Evolutionary conservation across 2,797 vertebrate genomes (phyloP), one percentile per base, ranked within the genome.

Genomic region (Enoplosus armatus): DNA sequence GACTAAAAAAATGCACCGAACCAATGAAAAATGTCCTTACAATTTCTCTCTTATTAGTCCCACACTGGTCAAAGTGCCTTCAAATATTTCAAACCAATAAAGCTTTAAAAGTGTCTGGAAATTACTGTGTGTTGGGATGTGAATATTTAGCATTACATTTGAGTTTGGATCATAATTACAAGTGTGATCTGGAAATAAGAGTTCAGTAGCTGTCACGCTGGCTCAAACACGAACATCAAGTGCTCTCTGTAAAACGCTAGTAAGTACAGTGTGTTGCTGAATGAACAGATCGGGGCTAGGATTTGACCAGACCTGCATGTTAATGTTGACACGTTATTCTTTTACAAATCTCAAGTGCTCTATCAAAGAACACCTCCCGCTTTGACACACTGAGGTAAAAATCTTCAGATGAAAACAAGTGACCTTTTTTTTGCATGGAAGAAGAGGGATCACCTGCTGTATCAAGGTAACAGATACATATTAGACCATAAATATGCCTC

Each of bases 291-390:
- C 22, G 2, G 29, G 55, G 31, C 48, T 16, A 41, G 77, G 80
- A 87, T 90, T 72, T 87, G 85, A 92, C 81, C 89, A 89, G 86
- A 90, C 85, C 85, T 82, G 81, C 84, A 78, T 41, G 22, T 62
- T 78, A 74, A 33, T 78, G 77, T 78, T 78, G 87, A 84, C 80
- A 74, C 78, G 58, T 79, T 68, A 67, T 84, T 87, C 67, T 79
- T 83, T 85, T 61, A 69, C 20, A 55, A 72, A 87, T 63, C 33
- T 70, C 3, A 1, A 76, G 65, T n/a, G 35, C 66, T 72, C 67
- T n/a, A n/a, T 35, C 31, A 69, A 51, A 76, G 39, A 72, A 73
- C 71, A 60, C 29, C 74, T 67, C 37, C 22, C 3, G 15, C 55
- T 76, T 79, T 61, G 31, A 76, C 56, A 64, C 50, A 29, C 53